phyloP scores from a whole-genome alignment of 2,888 invertebrate species.

The Erebia palarica region DNA sequence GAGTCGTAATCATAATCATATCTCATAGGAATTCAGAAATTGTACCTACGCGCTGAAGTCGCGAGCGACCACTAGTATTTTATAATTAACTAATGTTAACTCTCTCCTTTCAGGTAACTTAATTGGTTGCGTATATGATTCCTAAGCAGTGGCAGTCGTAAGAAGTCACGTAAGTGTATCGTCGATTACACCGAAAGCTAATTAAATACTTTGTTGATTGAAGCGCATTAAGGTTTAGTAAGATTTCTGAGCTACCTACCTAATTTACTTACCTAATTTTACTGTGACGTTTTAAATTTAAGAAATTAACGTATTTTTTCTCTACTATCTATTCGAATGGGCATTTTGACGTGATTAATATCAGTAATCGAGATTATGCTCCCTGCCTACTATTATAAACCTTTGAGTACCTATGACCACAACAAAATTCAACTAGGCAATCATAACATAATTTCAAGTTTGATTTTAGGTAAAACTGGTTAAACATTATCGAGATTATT shows the following conservation, averaged over 20 bases:
- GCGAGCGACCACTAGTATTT: too few species aligned
- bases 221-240: not conserved
- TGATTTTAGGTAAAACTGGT: too few species aligned
- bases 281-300: not conserved
- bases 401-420: too few species aligned
- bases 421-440: too few species aligned
- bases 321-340: not conserved
- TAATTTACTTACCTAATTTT: not conserved
- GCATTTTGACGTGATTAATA: not conserved
- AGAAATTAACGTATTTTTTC: not conserved
- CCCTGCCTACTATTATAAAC: too few species aligned
- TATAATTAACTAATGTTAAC: not conserved
- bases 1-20: not conserved
- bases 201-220: not conserved
- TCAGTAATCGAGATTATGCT: too few species aligned
- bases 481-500: too few species aligned
- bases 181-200: not conserved
- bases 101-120: slow-evolving; percentile 13
- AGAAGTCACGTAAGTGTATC: slow-evolving; percentile 8
- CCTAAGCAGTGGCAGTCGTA: not conserved
- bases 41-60: too few species aligned
- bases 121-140: slow-evolving; percentile 11
- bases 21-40: too few species aligned
- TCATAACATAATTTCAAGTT: too few species aligned
- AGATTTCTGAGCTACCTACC: too few species aligned